Evolutionary conservation across 2,797 vertebrate species (phyloP), one percentile per base, ranked within the genome.

Genomic region (Pseudochaenichthys georgianus): DNA sequence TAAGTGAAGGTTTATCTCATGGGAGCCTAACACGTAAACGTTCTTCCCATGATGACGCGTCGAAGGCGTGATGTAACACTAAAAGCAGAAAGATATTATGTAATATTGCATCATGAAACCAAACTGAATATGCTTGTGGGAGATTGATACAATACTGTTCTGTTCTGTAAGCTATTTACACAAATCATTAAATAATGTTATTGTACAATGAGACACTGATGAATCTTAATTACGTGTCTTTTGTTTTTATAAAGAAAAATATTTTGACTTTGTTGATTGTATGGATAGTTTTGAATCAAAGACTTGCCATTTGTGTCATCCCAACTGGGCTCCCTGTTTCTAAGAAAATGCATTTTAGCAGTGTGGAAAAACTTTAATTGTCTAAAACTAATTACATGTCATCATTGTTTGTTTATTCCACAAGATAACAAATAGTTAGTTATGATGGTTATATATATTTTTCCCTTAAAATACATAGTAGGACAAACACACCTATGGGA

Each of bases 1-100:
- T 75, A 52, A 68, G 52, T 31, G 52, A 60, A 60, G 70, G 42
- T 55, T 59, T 47, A 66, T 2, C 23, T 59, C 54, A 10, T 9
- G 59, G 64, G 70, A 62, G 60, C 23, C 65, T 23, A 57, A 58
- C 61, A 21, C 43, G 34, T 9, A 38, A 38, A 59, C 41, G 5
- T 38, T 57, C 45, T 38, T 58, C 65, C 45, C 31, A 19, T 74
- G 67, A 59, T 45, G 23, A 73, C 38, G 13, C 4, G 64, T 53
- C 31, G 1, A 73, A 77, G 68, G 61, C 52, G 81, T 43, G 38
- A 69, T 64, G 64, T 67, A 69, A 73, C 13, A 19, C 10, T 64
- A 19, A n/a, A 46, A 74, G 15, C 13, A 45, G 54, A 51, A 9
- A 52, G 15, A 5, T 31, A 3, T 53, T 46, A 41, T 57, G n/a